These are phyloP conservation scores for Hassar affinis DNA, from an alignment of 2,113 vertebrate genomes.

Conservation along the genomic window DNA sequence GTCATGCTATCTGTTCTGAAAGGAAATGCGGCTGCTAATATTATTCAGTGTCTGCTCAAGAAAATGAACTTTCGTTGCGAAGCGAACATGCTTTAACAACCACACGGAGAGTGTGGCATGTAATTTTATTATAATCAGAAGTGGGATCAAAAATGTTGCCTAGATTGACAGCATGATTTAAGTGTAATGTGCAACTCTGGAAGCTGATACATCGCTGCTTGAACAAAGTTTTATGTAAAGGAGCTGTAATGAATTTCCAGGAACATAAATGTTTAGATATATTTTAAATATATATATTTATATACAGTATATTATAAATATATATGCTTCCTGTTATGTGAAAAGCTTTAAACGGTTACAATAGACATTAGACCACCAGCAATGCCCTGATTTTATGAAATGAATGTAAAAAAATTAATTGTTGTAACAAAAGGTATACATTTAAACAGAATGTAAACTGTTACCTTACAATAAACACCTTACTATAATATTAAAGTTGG, in stretches of 20 bases:
- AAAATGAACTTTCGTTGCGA: constrained; percentile 56
- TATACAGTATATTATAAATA: too few species aligned
- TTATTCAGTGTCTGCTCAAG: constrained; percentile 58
- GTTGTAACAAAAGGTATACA: background rate
- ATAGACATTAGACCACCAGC: background rate
- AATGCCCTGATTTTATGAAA: background rate
- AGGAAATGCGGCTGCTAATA: constrained; percentile 53
- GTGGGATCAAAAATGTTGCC: constrained; percentile 43
- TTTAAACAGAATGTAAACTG: background rate
- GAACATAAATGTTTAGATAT: background rate
- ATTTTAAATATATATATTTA: constrained; percentile 10
- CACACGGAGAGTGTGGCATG: constrained; percentile 48
- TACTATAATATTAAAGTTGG: background rate
- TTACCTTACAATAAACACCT: background rate
- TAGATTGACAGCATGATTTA: constrained; percentile 51
- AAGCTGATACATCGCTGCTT: constrained; percentile 31
- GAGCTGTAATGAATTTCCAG: background rate
- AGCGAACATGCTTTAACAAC: constrained; percentile 53
- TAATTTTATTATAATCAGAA: constrained; percentile 57
- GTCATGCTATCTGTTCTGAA: constrained; percentile 54
- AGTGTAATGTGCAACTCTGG: constrained; percentile 36
- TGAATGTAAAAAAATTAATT: background rate
- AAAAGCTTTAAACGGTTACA: background rate
- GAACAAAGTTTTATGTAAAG: constrained; percentile 19
- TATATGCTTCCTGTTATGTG: background rate